Base-by-base conservation (phyloP, 2,888 invertebrate genomes). In the Brenthis ino region DNA sequence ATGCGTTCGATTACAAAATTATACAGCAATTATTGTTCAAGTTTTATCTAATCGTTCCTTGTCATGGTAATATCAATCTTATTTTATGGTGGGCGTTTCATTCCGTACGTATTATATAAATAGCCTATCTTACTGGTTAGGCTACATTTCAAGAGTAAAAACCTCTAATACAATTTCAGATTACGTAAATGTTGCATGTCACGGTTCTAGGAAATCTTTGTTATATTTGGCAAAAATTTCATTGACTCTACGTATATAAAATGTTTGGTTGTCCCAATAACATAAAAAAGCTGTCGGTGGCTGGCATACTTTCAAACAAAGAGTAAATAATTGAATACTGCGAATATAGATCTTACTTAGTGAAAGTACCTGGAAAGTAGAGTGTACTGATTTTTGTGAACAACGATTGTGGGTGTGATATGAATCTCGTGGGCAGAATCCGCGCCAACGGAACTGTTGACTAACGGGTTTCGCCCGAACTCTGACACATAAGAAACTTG, bases 391-490 rank as follows among this genome's bases (percentile, higher is more conserved):
- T 74, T 75, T 71, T 72, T 65, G 66, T 63, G 68, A 67, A 69
- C 66, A 67, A 54, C 53, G 58, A 28, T 63, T 57, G 69, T 73
- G 68, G 72, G 75, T 57, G 65, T 69, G 67, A 63, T 69, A 68
- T 64, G 58, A 51, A 67, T 64, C 66, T 67, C 69, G 75, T 75
- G 74, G 72, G 72, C 68, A 64, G 74, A 69, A 61, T 71, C 64
- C 60, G 65, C 57, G 64, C 67, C 68, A 75, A 75, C 74, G 73
- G 76, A 71, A 71, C 74, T 72, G 58, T 47, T 85, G 85, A 86
- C 81, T 87, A 87, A 88, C 84, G 83, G 83, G 80, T 80, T 82
- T 80, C 80, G 71, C 74, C 76, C 79, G 81, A 83, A 85, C 82
- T 80, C 75, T 78, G 78, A 78, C 78, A 82, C 79, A 71, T 33